Percentiles rank a stretch among this genome's conserved stretches.
phyloP scores from a whole-genome alignment of 1,140 invertebrate species.

The Archegozetes longisetosus region DNA sequence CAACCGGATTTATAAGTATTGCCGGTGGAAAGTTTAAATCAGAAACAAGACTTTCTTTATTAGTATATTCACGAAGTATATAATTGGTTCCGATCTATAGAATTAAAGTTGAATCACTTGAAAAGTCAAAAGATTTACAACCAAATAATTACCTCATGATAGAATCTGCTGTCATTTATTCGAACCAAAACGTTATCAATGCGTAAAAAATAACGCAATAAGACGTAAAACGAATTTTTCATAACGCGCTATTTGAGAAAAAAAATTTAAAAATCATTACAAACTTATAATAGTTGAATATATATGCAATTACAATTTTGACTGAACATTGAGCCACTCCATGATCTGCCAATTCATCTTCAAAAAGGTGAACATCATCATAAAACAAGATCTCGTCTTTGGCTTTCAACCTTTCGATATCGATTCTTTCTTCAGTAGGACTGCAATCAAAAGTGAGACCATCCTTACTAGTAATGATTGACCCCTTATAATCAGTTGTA shows the following conservation, averaged over 20 bases:
- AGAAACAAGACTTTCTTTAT: background rate
- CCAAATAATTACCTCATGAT: slow-evolving; percentile 58
- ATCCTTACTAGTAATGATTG: slow-evolving; percentile 30
- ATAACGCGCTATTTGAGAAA: slow-evolving; percentile 89
- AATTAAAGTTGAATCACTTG: too few species aligned
- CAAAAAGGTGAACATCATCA: slow-evolving; percentile 80
- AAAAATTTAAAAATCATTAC: too few species aligned
- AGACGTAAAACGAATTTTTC: slow-evolving; percentile 78
- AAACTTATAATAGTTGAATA: too few species aligned
- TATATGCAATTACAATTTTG: slow-evolving; percentile 62
- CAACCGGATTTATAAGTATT: background rate
- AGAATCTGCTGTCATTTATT: slow-evolving; percentile 79
- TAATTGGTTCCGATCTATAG: background rate
- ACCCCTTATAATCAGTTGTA: slow-evolving; percentile 80
- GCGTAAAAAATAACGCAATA: slow-evolving; percentile 77
- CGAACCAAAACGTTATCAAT: slow-evolving; percentile 80
- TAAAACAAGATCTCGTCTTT: slow-evolving; percentile 89
- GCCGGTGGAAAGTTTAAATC: background rate
- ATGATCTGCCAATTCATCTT: slow-evolving; percentile 97
- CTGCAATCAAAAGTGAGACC: background rate
- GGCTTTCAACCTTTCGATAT: slow-evolving; percentile 74
- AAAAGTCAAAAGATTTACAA: too few species aligned
- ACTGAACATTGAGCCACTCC: slow-evolving; percentile 74
- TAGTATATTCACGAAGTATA: background rate
- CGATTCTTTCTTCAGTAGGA: slow-evolving; percentile 56